A percentile compares a stretch with the other conserved stretches of the same genome.
Conservation (phyloP, 2,888 invertebrate genomes). For the Rhabditoides inermis region DNA sequence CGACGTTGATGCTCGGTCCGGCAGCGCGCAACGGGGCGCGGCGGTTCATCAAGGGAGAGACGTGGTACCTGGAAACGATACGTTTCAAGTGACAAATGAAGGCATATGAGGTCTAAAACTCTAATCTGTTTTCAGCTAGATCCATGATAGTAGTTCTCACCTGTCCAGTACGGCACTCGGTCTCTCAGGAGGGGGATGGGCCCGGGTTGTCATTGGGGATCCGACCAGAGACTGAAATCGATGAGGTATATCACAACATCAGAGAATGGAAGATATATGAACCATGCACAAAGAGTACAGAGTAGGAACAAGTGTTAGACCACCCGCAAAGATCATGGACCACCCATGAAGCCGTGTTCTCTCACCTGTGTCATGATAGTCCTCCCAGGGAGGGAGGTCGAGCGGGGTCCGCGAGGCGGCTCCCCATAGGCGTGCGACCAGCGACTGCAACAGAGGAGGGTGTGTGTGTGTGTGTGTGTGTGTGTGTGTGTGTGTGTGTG, state of each 20-base stretch:
- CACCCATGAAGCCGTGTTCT: background rate
- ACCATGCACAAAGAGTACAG: too few species aligned
- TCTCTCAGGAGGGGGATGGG: conserved; percentile 23
- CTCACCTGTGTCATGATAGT: conserved; percentile 28
- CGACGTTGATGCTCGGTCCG: conserved; percentile 51
- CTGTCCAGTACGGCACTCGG: conserved; percentile 29
- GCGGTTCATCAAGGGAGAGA: conserved; percentile 48
- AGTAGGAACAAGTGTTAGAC: too few species aligned
- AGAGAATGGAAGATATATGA: too few species aligned
- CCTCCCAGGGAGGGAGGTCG: conserved; percentile 36
- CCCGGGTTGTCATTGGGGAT: conserved; percentile 24
- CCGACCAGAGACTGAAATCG: conserved; percentile 30
- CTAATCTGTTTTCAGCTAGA: too few species aligned
- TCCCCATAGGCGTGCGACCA: conserved; percentile 38
- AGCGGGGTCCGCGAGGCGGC: conserved; percentile 24
- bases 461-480: too few species aligned
- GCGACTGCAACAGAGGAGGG: too few species aligned
- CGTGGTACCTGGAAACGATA: conserved; percentile 30
- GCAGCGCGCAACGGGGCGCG: conserved; percentile 46
- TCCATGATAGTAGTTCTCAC: background rate
- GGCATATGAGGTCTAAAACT: too few species aligned
- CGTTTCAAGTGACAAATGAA: too few species aligned
- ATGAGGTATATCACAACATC: too few species aligned
- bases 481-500: too few species aligned
- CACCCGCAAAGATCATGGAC: too few species aligned